Evolutionary conservation across 1,140 invertebrate species (phyloP).

Genomic region (Aphelenchoides besseyi): DNA sequence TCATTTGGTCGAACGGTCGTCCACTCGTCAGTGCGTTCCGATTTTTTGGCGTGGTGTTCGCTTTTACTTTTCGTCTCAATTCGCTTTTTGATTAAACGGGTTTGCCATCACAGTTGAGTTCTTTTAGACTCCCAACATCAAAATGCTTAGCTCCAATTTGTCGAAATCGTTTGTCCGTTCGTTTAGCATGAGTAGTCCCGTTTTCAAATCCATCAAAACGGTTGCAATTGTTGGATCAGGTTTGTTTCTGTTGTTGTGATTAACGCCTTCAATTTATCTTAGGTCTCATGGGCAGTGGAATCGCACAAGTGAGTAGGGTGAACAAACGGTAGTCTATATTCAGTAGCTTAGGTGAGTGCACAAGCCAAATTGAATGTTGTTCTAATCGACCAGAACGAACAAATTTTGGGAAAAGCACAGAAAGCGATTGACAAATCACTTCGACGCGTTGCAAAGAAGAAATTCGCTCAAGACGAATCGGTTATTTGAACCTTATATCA

Average conservation of each 20-base stretch:
- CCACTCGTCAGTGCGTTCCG: background rate
- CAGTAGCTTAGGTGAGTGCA: conserved; percentile 33
- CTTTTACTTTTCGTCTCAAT: background rate
- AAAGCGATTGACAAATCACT: conserved; percentile 72
- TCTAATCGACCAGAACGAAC: conserved; percentile 73
- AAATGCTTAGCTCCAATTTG: background rate
- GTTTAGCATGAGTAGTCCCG: background rate
- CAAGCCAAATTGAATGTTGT: conserved; percentile 60
- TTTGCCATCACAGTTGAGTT: conserved; percentile 5
- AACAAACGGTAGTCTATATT: conserved; percentile 12
- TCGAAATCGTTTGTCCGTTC: conserved; percentile 7
- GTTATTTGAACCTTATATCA: conserved; percentile 41
- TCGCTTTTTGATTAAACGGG: background rate
- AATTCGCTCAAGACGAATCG: conserved; percentile 69
- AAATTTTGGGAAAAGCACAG: conserved; percentile 72
- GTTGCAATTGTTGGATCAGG: conserved; percentile 79
- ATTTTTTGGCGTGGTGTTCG: background rate
- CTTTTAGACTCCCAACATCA: too few species aligned
- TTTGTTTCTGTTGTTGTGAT: too few species aligned
- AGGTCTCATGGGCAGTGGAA: conserved; percentile 80
- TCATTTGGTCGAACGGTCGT: background rate
- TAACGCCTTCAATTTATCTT: too few species aligned
- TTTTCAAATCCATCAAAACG: conserved; percentile 70
- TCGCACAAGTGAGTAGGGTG: conserved; percentile 73
- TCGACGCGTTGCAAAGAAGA: conserved; percentile 74